Conservation (phyloP, 2,888 invertebrate genomes). For the Drosophila pseudotakahashii region DNA sequence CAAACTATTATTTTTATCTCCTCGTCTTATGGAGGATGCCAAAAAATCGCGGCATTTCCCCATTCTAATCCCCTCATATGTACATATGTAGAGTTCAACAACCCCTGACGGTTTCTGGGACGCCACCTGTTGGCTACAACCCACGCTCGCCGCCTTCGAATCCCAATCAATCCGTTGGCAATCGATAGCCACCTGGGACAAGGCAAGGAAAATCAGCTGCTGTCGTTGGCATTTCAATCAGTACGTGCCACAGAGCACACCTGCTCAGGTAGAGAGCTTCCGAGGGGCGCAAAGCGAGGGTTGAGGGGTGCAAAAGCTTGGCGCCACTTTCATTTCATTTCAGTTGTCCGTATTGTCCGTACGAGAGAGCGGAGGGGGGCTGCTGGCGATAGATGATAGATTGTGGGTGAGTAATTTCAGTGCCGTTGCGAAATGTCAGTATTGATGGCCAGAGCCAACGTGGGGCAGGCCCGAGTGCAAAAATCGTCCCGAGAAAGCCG, state of each 20-base stretch:
- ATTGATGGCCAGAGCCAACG: slow-evolving; percentile 6
- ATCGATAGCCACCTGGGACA: background rate
- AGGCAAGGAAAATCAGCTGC: background rate
- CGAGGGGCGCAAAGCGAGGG: background rate
- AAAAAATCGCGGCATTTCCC: too few species aligned
- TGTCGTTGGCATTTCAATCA: background rate
- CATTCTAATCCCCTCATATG: too few species aligned
- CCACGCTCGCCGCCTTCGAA: background rate
- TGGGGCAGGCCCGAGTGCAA: slow-evolving; percentile 11
- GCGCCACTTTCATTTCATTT: slow-evolving; percentile 5
- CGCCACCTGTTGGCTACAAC: too few species aligned
- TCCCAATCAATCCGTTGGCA: background rate
- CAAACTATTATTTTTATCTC: too few species aligned
- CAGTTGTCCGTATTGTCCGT: too few species aligned
- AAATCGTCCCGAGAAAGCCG: slow-evolving; percentile 11
- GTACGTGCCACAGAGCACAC: slow-evolving; percentile 7
- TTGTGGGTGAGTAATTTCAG: slow-evolving; percentile 17
- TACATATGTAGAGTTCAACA: too few species aligned
- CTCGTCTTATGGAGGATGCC: too few species aligned
- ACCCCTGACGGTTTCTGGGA: too few species aligned
- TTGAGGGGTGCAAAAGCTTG: background rate
- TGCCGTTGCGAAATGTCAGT: slow-evolving; percentile 7
- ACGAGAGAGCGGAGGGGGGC: background rate
- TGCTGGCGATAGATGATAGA: background rate
- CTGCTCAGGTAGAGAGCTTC: slow-evolving; percentile 3